Evolutionary conservation across 1,140 invertebrate genomes (phyloP), one percentile per base, ranked within the genome.

Genomic region (Drosophila ficusphila): DNA sequence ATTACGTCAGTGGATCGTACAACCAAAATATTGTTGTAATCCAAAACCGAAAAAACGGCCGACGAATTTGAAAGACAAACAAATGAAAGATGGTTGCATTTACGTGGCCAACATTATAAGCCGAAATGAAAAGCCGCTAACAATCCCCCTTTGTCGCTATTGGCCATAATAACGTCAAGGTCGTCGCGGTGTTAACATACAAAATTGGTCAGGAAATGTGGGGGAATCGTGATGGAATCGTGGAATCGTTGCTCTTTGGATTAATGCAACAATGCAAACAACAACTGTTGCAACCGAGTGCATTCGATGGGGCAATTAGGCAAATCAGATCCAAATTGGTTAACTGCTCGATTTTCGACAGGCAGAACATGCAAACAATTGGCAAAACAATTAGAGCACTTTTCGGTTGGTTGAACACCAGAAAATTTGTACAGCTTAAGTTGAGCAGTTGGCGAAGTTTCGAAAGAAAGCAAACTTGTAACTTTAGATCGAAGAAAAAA

Each of bases 151-250:
- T 21, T 38, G 29, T 61, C 56, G 44, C 44, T 47, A 21, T 33
- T 47, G 54, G 51, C 57, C 62, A 25, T 67, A 52, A 67, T 57
- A 81, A 36, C 74, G 52, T 78, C 79, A 83, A 83, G 79, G 79
- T 83, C 78, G 74, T 51, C 54, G 25, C 21, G 23, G 27, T 39
- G 61, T 39, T 27, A 51, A 36, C 34, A 19, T 18, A 14, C 25
- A 19, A 33, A 68, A 42, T 31, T 42, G 27, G 21, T 27, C 58
- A 18, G 34, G 11, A 52, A 34, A 33, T 42, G 8, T 4, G 3
- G 7, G 5, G 7, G 7, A 8, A 14, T 14, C 2, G 12, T 14
- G 8, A n/a, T 18, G 14, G 42, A 1, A 14, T 0, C 4, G 6
- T 11, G 19, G 12, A 1, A 14, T 9, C n/a, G 4, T n/a, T n/a